Evolutionary conservation across 2,113 vertebrate genomes (phyloP).

Genomic region (Apteryx owenii): DNA sequence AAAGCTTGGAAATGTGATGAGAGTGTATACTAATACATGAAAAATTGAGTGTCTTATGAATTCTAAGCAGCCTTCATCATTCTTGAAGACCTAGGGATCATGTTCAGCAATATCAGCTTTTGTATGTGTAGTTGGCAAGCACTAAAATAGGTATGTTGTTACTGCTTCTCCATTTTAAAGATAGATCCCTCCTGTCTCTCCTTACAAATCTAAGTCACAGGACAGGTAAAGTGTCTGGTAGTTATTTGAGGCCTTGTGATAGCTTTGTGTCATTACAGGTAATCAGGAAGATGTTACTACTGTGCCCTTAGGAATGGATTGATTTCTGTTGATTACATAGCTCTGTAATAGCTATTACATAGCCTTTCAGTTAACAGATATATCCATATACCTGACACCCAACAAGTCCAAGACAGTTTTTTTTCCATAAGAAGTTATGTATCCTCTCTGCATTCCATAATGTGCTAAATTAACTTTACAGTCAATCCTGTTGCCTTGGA

Average conservation of each 20-base stretch:
- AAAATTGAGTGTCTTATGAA: background rate
- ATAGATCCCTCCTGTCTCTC: background rate
- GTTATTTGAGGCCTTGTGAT: background rate
- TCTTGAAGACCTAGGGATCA: background rate
- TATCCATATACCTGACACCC: background rate
- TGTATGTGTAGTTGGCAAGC: background rate
- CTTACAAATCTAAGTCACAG: background rate
- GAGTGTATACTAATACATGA: background rate
- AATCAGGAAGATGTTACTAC: background rate
- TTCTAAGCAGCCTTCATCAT: slow-evolving; percentile 4
- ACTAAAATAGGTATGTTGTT: background rate
- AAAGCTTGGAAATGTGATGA: background rate
- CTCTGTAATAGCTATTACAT: background rate
- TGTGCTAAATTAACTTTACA: background rate
- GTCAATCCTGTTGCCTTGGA: background rate
- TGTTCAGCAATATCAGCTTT: background rate
- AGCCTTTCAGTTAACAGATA: background rate
- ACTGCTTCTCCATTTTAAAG: background rate
- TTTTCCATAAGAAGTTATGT: background rate
- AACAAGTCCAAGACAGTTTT: background rate
- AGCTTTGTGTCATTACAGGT: background rate
- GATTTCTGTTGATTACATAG: background rate
- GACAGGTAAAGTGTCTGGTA: background rate
- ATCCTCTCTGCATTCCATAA: background rate
- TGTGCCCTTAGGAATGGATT: background rate